phyloP scores from a whole-genome alignment of 2,797 vertebrate species.

The Gambusia yucatana region DNA sequence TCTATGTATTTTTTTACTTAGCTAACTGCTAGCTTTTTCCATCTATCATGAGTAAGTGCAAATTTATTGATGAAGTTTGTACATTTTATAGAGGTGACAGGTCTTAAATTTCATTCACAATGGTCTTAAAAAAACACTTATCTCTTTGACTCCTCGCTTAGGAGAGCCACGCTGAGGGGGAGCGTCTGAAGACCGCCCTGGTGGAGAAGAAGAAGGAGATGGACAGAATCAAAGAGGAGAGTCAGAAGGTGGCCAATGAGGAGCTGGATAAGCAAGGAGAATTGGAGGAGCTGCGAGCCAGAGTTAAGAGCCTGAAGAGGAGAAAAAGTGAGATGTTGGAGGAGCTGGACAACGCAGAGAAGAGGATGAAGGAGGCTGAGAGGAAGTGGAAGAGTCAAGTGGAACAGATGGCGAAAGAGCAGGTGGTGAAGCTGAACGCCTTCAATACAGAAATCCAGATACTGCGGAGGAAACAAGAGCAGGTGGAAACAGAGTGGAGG shows the following conservation, averaged over 20 bases:
- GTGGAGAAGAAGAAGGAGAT: conserved; percentile 60
- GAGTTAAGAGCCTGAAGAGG: conserved; percentile 42
- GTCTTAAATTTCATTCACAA: too few species aligned
- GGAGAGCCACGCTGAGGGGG: conserved; percentile 71
- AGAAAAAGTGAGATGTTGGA: conserved; percentile 57
- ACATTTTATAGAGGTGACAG: too few species aligned
- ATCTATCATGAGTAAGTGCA: too few species aligned
- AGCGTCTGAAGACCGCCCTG: conserved; percentile 60
- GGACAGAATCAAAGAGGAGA: conserved; percentile 47
- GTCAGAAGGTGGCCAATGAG: conserved; percentile 17
- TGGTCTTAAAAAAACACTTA: not conserved
- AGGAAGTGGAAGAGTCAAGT: conserved; percentile 64
- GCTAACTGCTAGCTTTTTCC: too few species aligned
- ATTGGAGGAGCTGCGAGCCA: conserved; percentile 47
- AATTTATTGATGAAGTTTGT: too few species aligned
- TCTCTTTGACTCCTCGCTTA: conserved; percentile 7
- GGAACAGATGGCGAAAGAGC: conserved; percentile 34
- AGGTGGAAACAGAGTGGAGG: conserved; percentile 28
- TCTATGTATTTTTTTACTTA: too few species aligned
- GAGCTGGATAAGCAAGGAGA: conserved; percentile 55
- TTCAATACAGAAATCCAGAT: conserved; percentile 15
- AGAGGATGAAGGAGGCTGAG: conserved; percentile 15
- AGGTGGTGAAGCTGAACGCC: conserved; percentile 30
- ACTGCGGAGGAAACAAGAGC: conserved; percentile 25
- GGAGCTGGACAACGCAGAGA: conserved; percentile 36